Conservation (phyloP, 1,140 invertebrate species). For the Drosophila repletoides region DNA sequence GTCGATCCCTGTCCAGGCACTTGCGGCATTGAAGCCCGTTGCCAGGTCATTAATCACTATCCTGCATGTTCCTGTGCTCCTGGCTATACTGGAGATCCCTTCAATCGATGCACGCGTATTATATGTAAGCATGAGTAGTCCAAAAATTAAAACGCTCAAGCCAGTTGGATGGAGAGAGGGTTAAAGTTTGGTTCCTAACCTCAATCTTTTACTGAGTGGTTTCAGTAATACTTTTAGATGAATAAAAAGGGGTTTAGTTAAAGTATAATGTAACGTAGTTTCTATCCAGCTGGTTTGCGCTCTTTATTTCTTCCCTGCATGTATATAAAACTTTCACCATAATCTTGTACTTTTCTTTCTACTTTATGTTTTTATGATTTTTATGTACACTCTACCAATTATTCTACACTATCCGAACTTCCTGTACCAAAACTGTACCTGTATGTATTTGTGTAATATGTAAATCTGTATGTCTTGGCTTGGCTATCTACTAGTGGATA, state of each 20-base stretch:
- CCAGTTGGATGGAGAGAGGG: constrained; percentile 27
- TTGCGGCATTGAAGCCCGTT: constrained; percentile 91
- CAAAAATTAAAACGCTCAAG: constrained; percentile 2
- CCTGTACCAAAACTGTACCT: constrained; percentile 39
- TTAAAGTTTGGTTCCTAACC: background rate
- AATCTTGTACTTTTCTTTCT: constrained; percentile 52
- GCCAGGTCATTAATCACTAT: constrained; percentile 92
- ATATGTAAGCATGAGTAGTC: constrained; percentile 84
- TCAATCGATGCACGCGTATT: constrained; percentile 86
- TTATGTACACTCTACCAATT: constrained; percentile 62
- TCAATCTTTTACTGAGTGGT: too few relatives aligned
- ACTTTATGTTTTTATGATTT: constrained; percentile 70
- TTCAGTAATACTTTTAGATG: too few relatives aligned
- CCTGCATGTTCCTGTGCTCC: constrained; percentile 90
- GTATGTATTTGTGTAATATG: constrained; percentile 55
- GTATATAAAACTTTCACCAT: constrained; percentile 67
- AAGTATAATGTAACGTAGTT: background rate
- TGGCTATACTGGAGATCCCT: constrained; percentile 91
- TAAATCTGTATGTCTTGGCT: constrained; percentile 47
- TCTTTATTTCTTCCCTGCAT: constrained; percentile 55
- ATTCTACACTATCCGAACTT: constrained; percentile 58
- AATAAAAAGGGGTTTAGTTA: background rate
- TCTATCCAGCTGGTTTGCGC: constrained; percentile 35
- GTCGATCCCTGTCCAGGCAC: constrained; percentile 91
- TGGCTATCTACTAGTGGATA: constrained; percentile 63